Conservation (phyloP, 2,113 vertebrate genomes). For the Nibea albiflora region DNA sequence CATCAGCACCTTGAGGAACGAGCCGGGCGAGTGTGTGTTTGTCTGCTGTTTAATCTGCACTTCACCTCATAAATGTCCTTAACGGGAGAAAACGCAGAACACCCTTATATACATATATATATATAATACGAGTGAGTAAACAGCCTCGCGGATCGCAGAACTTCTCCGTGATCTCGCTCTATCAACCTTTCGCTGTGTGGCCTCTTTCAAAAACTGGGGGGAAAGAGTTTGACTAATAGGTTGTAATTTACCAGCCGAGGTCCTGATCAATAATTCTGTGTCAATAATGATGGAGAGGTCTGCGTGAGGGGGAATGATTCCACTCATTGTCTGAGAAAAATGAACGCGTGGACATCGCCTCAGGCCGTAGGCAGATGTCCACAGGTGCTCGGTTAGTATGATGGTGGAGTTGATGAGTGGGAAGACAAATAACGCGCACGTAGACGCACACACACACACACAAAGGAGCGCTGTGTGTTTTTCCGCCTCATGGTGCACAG, state of each 20-base stretch:
- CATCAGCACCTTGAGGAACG: slow-evolving; percentile 53
- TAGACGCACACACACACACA: neutral
- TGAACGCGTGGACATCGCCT: slow-evolving; percentile 72
- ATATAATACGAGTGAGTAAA: slow-evolving; percentile 8
- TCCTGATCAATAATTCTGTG: slow-evolving; percentile 75
- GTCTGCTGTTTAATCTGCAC: slow-evolving; percentile 68
- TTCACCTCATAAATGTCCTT: slow-evolving; percentile 50
- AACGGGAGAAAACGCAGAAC: slow-evolving; percentile 9
- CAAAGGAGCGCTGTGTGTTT: neutral
- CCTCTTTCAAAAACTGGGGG: slow-evolving; percentile 52
- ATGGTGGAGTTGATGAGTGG: slow-evolving; percentile 63
- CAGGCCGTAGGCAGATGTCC: slow-evolving; percentile 71
- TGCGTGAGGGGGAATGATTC: slow-evolving; percentile 73
- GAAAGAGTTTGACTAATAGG: slow-evolving; percentile 78
- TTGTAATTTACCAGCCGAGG: slow-evolving; percentile 70
- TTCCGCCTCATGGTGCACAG: slow-evolving; percentile 12
- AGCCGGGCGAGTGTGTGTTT: slow-evolving; percentile 15
- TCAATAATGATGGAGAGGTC: slow-evolving; percentile 82
- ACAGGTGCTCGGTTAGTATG: slow-evolving; percentile 70
- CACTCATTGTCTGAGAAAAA: slow-evolving; percentile 81
- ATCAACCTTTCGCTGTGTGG: slow-evolving; percentile 46
- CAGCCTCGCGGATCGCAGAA: neutral
- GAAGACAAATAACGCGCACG: slow-evolving; percentile 60
- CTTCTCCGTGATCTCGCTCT: slow-evolving; percentile 41
- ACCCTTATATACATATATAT: neutral